A percentile compares a stretch with the other conserved stretches of the same genome.
phyloP scores from a whole-genome alignment of 35 echinoderm and acorn worm genomes.

The Ophioderma brevispina region DNA sequence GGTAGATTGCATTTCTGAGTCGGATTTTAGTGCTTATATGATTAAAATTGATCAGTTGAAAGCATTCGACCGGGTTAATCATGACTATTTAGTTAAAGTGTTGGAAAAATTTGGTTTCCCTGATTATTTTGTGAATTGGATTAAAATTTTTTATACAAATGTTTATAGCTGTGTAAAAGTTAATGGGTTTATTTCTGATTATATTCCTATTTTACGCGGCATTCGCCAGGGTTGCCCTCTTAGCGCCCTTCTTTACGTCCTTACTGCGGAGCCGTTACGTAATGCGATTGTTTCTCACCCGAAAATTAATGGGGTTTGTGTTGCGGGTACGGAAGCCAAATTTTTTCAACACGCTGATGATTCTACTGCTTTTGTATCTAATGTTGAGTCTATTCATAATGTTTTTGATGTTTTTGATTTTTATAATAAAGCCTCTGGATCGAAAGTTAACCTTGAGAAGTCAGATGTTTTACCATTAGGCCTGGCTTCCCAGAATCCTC shows the following conservation, averaged over 20 bases:
- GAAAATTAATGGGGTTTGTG: not conserved
- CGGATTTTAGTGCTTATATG: constrained; percentile 1
- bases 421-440: not conserved
- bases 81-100: constrained; percentile 23
- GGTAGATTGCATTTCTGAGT: not conserved
- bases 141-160: not conserved
- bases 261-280: constrained; percentile 28
- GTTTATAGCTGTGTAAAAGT: constrained; percentile 2
- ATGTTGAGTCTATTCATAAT: not conserved
- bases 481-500: not conserved
- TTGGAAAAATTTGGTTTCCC: not conserved
- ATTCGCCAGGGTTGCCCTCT: constrained; percentile 56
- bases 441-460: not conserved
- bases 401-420: not conserved
- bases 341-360: constrained; percentile 46
- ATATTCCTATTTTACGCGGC: constrained; percentile 16
- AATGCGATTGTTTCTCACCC: not conserved
- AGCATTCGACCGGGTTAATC: constrained; percentile 62
- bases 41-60: constrained; percentile 61
- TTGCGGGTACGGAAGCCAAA: not conserved
- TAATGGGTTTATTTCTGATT: constrained; percentile 21
- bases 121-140: not conserved
- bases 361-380: not conserved
- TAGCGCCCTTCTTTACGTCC: constrained; percentile 25
- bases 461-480: not conserved